Base-by-base conservation (phyloP, 1,140 invertebrate genomes). In the Elymnias hypermnestra region DNA sequence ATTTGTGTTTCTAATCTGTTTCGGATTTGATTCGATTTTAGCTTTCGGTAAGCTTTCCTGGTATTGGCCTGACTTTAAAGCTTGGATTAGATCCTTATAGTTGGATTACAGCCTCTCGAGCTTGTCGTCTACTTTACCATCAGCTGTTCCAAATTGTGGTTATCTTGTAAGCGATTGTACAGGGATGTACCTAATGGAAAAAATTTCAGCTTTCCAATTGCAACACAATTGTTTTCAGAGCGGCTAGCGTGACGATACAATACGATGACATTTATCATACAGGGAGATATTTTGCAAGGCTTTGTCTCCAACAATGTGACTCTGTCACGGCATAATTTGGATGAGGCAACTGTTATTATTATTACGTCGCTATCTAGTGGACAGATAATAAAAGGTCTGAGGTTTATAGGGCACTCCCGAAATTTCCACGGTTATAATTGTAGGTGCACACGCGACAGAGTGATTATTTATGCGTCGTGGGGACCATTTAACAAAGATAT, bases 201-300 rank as follows among this genome's bases (percentile, higher is more conserved):
- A 9, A 43, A 36, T 19, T 50, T n/a, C 14, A 57, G 21, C 48
- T 45, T 57, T 53, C 44, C 55, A 41, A 52, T 57, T 49, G 29
- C 48, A 45, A 42, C 28, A 57, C 15, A 18, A 45, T 42, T 48
- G 37, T 45, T 43, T 41, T 22, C 33, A 45, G 41, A 15, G 21
- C 47, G 43, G 17, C 26, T 17, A 46, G 25, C 58, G 50, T 61
- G 53, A 61, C 58, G 50, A 40, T 51, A 43, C 13, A 43, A 43
- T 28, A 53, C 31, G 26, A 45, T 57, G 44, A 45, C 40, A 45
- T 38, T 17, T 29, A 26, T 47, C 23, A 26, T 26, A 37, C 18
- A 42, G 31, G 45, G 28, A 36, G 21, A 17, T 50, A 57, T 60
- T 62, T 57, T 46, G 47, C 50, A 54, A 57, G 48, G 40, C 37